Conservation (phyloP, 2,113 vertebrate genomes). For the Bambusicola thoracicus region DNA sequence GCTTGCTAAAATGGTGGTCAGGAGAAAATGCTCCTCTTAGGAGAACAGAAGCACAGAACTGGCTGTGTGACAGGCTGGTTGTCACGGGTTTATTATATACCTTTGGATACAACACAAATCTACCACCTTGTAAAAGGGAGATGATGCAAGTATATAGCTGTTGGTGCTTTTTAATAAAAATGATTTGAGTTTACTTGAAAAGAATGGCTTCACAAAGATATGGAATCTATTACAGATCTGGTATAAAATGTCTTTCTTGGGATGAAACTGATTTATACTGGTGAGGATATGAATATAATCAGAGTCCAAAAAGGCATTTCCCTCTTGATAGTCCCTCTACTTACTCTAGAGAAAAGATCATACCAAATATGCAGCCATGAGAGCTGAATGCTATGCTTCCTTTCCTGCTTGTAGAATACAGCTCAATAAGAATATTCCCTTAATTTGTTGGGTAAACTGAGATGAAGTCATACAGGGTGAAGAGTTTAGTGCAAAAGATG, state of each 20-base stretch:
- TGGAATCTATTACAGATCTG: neutral
- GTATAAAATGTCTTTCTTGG: neutral
- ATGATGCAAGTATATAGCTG: neutral
- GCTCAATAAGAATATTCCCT: conserved; percentile 40
- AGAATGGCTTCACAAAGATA: neutral
- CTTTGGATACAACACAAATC: neutral
- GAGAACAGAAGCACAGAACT: neutral
- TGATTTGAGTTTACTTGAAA: neutral
- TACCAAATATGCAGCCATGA: neutral
- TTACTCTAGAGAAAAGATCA: neutral
- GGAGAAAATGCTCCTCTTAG: neutral
- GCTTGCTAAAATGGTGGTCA: neutral
- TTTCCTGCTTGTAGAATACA: neutral
- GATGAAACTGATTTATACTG: neutral
- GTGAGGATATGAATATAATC: conserved; percentile 6
- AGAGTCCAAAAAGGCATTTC: neutral
- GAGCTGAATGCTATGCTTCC: neutral
- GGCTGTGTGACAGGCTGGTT: neutral
- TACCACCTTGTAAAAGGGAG: neutral
- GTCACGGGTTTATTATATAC: neutral
- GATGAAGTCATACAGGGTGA: neutral
- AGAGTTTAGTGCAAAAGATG: conserved; percentile 52
- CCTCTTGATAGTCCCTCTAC: neutral
- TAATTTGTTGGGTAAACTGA: neutral
- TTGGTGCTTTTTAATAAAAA: neutral